These are phyloP conservation scores for Lucifuga dentata DNA, from an alignment of 2,113 vertebrate species.

Conservation along the genomic window DNA sequence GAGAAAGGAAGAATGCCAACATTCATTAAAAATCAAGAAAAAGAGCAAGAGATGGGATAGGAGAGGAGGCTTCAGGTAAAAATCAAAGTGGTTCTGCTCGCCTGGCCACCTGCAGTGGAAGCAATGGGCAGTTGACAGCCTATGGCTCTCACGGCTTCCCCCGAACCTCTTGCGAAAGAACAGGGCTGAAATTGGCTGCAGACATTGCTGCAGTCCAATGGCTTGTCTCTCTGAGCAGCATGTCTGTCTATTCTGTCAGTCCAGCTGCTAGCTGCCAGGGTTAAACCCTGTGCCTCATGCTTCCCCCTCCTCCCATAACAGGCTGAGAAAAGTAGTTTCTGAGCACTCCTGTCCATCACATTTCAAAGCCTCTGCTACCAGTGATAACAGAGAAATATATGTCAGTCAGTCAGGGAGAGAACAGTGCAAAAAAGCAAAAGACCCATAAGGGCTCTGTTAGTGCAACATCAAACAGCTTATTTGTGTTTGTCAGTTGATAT, in stretches of 20 bases:
- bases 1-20: conserved; percentile 18
- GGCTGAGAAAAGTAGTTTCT: conserved; percentile 23
- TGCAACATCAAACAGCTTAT: conserved; percentile 41
- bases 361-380: conserved; percentile 40
- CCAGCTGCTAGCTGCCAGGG: conserved; percentile 36
- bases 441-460: conserved; percentile 28
- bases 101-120: conserved; percentile 36
- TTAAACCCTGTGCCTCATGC: conserved; percentile 12
- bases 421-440: conserved; percentile 11
- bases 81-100: conserved; percentile 11
- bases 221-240: conserved; percentile 40
- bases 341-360: conserved; percentile 58
- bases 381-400: conserved; percentile 27
- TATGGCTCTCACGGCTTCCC: conserved; percentile 38
- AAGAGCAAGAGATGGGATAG: conserved; percentile 11
- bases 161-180: conserved; percentile 35
- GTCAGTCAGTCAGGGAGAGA: conserved; percentile 34
- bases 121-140: conserved; percentile 49
- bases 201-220: conserved; percentile 22
- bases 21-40: conserved; percentile 48
- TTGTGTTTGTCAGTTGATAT: conserved; percentile 47
- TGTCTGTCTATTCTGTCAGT: conserved; percentile 53
- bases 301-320: conserved; percentile 35
- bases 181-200: conserved; percentile 38
- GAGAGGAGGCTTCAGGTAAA: conserved; percentile 23